Evolutionary conservation across 2,113 vertebrate species (phyloP).

Genomic region (Noctilio leporinus): DNA sequence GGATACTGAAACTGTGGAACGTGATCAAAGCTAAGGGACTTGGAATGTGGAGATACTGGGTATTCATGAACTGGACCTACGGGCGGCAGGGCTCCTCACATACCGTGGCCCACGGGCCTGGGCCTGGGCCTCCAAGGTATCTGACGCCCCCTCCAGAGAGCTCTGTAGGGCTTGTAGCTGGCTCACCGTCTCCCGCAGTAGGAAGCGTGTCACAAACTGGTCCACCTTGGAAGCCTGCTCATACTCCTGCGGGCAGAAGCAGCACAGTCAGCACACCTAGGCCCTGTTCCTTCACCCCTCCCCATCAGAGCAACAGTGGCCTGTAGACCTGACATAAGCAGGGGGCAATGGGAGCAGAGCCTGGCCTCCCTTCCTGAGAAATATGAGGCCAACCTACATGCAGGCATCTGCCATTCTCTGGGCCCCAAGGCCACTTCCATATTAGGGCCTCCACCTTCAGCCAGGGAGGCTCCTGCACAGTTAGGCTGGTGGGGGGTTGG

Average conservation of each 20-base stretch:
- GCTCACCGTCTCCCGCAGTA: conserved; percentile 92
- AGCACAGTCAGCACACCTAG: background rate
- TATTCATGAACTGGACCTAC: accelerated
- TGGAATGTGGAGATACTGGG: background rate
- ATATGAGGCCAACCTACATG: background rate
- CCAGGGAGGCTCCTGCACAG: background rate
- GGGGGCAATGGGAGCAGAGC: background rate
- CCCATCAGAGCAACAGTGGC: background rate
- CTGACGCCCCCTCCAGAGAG: conserved; percentile 94
- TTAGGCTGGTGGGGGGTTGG: background rate
- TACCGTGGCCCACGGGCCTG: conserved; percentile 82
- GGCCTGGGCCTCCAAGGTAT: conserved; percentile 92
- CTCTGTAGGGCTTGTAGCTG: conserved; percentile 93
- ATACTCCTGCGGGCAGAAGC: conserved; percentile 83
- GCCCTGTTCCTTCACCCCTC: background rate
- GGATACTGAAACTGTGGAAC: background rate
- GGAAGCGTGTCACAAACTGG: conserved; percentile 96
- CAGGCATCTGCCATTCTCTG: background rate
- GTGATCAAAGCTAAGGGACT: background rate
- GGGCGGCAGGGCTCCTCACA: conserved; percentile 60
- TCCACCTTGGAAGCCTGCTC: conserved; percentile 91
- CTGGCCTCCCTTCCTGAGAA: background rate
- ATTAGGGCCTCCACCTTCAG: background rate
- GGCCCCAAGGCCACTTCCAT: background rate
- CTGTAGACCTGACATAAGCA: background rate